A percentile compares a stretch with the other conserved stretches of the same genome.
phyloP scores from a whole-genome alignment of 1,140 invertebrate species.

The Drosophila pandora region DNA sequence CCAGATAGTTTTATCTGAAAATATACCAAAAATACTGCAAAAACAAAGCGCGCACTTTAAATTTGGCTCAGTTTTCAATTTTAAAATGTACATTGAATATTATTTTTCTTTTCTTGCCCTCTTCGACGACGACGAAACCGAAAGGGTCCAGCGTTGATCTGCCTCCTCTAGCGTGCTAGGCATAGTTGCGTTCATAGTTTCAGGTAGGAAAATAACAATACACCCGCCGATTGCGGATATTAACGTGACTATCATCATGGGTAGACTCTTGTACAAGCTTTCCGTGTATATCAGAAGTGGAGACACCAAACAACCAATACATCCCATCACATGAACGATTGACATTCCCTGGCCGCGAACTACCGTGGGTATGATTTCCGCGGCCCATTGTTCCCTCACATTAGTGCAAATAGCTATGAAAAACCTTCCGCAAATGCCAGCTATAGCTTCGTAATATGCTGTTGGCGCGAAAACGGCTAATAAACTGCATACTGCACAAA shows the following conservation, averaged over 20 bases:
- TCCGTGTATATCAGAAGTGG: conserved; percentile 92
- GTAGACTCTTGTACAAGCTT: conserved; percentile 87
- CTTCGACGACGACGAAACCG: not conserved
- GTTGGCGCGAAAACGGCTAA: conserved; percentile 88
- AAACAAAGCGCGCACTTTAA: too few relatives aligned
- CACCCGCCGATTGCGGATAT: conserved; percentile 86
- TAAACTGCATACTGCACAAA: conserved; percentile 91
- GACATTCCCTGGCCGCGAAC: conserved; percentile 92
- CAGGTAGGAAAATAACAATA: conserved; percentile 89
- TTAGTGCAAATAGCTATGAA: conserved; percentile 94
- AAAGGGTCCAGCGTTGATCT: conserved; percentile 21
- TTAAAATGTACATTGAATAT: not conserved
- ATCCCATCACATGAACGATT: conserved; percentile 92
- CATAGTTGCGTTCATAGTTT: conserved; percentile 91
- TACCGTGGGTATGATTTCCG: conserved; percentile 93
- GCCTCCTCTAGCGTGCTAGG: conserved; percentile 87
- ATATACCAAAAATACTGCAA: too few relatives aligned
- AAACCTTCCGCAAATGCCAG: conserved; percentile 91
- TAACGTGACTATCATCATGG: conserved; percentile 88
- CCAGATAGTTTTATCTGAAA: too few relatives aligned
- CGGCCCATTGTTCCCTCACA: conserved; percentile 93
- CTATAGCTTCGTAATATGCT: conserved; percentile 87
- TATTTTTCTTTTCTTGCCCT: not conserved
- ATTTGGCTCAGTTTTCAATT: too few relatives aligned
- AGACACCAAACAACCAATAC: conserved; percentile 90